A percentile compares a stretch with the other conserved stretches of the same genome.
Evolutionary conservation across 2,797 vertebrate species (phyloP).

Genomic region (Prionace glauca): DNA sequence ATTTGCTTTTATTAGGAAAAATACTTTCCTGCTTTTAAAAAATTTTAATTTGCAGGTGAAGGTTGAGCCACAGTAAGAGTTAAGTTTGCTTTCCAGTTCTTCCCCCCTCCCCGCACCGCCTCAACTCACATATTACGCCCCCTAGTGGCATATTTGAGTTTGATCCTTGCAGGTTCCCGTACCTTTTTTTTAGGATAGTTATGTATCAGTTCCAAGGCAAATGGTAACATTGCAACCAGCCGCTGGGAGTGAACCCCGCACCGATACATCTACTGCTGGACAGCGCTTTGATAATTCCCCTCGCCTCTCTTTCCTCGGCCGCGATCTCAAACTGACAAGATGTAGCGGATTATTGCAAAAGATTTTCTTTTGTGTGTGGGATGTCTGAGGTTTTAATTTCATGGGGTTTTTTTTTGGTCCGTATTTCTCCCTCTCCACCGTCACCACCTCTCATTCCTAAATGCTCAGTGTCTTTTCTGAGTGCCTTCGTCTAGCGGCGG

Average conservation of each 20-base stretch:
- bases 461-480: slow-evolving; percentile 39
- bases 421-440: not conserved
- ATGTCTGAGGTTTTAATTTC: slow-evolving; percentile 26
- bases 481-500: slow-evolving; percentile 23
- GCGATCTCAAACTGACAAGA: slow-evolving; percentile 21
- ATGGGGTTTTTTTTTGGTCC: not conserved
- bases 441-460: slow-evolving; percentile 41
- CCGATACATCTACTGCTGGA: not conserved
- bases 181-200: not conserved
- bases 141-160: not conserved
- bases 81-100: not conserved
- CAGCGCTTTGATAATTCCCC: slow-evolving; percentile 6
- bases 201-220: not conserved
- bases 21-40: not conserved
- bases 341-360: slow-evolving; percentile 6
- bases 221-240: not conserved
- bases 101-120: too few species aligned
- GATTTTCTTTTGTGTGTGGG: not conserved
- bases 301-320: slow-evolving; percentile 30
- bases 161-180: slow-evolving; percentile 29
- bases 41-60: not conserved
- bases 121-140: not conserved
- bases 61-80: not conserved
- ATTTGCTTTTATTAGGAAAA: too few species aligned
- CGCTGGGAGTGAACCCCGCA: slow-evolving; percentile 33